phyloP scores from a whole-genome alignment of 2,888 invertebrate genomes.

The Stenodema calcarata region DNA sequence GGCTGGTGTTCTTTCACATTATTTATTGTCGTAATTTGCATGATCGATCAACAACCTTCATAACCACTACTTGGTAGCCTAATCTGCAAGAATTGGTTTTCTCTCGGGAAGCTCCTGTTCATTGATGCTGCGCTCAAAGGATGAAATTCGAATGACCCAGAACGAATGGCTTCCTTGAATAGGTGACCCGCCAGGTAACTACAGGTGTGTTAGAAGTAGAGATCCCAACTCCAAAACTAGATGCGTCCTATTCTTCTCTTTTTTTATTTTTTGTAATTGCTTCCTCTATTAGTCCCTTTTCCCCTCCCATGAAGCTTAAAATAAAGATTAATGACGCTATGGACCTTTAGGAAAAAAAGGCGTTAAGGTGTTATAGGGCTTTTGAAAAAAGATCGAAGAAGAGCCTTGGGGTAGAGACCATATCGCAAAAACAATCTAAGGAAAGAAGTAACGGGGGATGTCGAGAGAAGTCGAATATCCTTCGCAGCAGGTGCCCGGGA shows the following conservation, averaged over 20 bases:
- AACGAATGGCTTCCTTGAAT: conserved; percentile 22
- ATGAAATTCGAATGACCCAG: conserved; percentile 22
- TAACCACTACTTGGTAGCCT: neutral
- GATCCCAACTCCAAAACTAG: conserved; percentile 20
- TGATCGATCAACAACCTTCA: too few species aligned
- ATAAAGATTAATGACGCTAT: conserved; percentile 36
- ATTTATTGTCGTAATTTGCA: too few species aligned
- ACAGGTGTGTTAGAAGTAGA: conserved; percentile 20
- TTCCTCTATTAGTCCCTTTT: conserved; percentile 50
- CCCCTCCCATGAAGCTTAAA: conserved; percentile 24
- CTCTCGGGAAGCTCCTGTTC: neutral
- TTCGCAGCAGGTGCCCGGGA: neutral
- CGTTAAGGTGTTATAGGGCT: conserved; percentile 18
- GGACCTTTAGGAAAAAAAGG: conserved; percentile 5
- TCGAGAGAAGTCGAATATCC: neutral
- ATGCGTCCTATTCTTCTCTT: neutral
- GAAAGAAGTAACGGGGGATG: conserved; percentile 8
- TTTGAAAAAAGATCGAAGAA: neutral
- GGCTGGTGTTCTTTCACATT: too few species aligned
- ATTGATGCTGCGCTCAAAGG: conserved; percentile 23
- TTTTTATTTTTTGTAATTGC: conserved; percentile 47
- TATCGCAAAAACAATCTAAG: conserved; percentile 12
- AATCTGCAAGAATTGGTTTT: neutral
- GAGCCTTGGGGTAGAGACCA: neutral
- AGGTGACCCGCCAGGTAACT: conserved; percentile 9